Evolutionary conservation across 2,888 invertebrate species (phyloP).

Genomic region (Carcina quercana): DNA sequence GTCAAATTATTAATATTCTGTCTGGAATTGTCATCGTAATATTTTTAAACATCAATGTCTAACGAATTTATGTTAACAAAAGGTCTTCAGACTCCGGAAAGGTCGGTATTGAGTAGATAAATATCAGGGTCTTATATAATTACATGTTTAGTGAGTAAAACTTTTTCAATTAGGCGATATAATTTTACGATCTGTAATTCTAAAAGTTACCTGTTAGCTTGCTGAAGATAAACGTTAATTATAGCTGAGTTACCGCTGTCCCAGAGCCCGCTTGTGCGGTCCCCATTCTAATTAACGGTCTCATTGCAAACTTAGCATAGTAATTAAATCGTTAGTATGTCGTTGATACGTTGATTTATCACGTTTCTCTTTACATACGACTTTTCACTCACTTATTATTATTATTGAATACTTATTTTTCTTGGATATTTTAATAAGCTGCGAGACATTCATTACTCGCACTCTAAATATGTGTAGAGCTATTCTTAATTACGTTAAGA

Average conservation of each 20-base stretch:
- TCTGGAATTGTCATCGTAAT: too few relatives aligned
- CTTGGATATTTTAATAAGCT: too few relatives aligned
- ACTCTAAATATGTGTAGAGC: too few relatives aligned
- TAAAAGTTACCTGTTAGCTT: constrained; percentile 30
- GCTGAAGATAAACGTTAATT: constrained; percentile 22
- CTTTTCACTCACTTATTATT: too few relatives aligned
- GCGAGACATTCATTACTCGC: too few relatives aligned
- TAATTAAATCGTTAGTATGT: constrained; percentile 8
- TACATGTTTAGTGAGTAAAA: constrained; percentile 44
- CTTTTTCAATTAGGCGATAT: constrained; percentile 40
- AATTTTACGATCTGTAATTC: constrained; percentile 30
- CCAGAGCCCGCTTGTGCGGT: constrained; percentile 1
- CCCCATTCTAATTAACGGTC: constrained; percentile 9
- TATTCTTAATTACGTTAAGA: too few relatives aligned
- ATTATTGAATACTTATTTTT: too few relatives aligned
- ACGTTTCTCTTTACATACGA: neutral
- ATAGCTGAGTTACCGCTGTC: constrained; percentile 18
- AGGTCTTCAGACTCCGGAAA: too few relatives aligned
- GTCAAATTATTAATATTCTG: too few relatives aligned
- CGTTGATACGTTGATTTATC: too few relatives aligned
- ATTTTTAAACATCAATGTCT: too few relatives aligned
- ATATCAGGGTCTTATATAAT: constrained; percentile 56
- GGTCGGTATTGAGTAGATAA: constrained; percentile 38
- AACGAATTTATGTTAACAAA: too few relatives aligned
- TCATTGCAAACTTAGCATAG: constrained; percentile 5